Evolutionary conservation across 2,113 vertebrate genomes (phyloP), one percentile per base, ranked within the genome.

Genomic region (Tachuris rubrigastra): DNA sequence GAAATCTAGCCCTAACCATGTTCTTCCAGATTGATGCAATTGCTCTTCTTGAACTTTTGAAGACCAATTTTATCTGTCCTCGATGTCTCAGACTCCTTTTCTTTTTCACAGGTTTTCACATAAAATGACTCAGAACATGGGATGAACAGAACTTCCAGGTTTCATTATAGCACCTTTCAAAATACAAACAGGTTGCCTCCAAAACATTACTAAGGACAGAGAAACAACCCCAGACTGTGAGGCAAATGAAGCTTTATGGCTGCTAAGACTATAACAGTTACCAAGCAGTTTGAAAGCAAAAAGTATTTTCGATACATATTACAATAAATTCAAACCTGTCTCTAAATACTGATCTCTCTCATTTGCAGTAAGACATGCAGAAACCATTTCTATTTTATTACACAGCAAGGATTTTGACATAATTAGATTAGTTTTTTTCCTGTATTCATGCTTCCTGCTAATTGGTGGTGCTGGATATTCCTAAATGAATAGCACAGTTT

Each of bases 61-160:
- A 85, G 82, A 76, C 28, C 52, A 74, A 59, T 69, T 94, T 85
- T 77, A 55, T 77, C 82, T 77, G 89, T n/a, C 78, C 75, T 87
- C 28, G n/a, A 27, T 85, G 55, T 53, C 52, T 86, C 85, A 86
- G 31, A 52, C 52, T 80, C 31, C 31, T 90, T 84, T 90, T 71
- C 72, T 67, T 92, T 95, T 92, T 96, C 83, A 75, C 85, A 84
- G 42, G 41, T 93, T 97, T 95, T 91, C 85, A 91, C 56, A 76
- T 37, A 83, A 95, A 90, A 78, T 87, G 21, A 81, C 60, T 93
- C 72, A 86, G 85, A 90, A 67, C 27, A 44, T 4, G 25, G 69
- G 80, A 83, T 1, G 33, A 88, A 66, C 75, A 94, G 85, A 92
- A 90, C 69, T 75, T 77, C 35, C 88, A 90, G 68, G 82, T 78